phyloP scores from a whole-genome alignment of 1,140 invertebrate genomes.

The Oncopeltus fasciatus region DNA sequence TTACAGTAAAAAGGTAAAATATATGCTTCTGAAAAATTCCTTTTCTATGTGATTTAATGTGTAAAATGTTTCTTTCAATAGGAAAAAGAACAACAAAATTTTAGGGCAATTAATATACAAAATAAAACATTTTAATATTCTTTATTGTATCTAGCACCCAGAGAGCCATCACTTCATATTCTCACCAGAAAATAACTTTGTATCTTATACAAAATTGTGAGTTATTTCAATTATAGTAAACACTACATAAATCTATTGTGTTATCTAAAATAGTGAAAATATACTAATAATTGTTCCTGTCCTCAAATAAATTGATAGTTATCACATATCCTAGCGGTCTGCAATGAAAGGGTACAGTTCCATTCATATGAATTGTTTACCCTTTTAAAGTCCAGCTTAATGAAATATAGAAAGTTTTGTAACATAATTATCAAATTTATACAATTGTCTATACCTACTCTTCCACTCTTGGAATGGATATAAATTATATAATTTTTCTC shows the following conservation, averaged over 20 bases:
- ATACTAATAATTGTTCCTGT: neutral
- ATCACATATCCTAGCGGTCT: slow-evolving; percentile 1
- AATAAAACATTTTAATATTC: neutral
- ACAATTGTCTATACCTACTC: slow-evolving; percentile 10
- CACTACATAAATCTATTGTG: slow-evolving; percentile 2
- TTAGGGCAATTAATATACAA: slow-evolving; percentile 1
- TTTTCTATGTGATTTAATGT: neutral
- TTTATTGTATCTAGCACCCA: slow-evolving; percentile 8
- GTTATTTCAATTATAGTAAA: neutral
- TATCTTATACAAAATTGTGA: slow-evolving; percentile 5
- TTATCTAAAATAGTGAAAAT: slow-evolving; percentile 6
- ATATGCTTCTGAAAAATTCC: neutral
- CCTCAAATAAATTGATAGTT: slow-evolving; percentile 1
- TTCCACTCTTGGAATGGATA: slow-evolving; percentile 19
- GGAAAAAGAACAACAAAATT: neutral
- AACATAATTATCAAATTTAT: slow-evolving; percentile 9
- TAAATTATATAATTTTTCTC: slow-evolving; percentile 12
- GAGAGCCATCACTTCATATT: neutral
- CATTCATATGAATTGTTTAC: slow-evolving; percentile 1
- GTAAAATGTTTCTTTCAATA: neutral
- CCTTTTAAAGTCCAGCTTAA: slow-evolving; percentile 5
- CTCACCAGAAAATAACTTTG: slow-evolving; percentile 4
- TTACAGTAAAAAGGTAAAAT: neutral
- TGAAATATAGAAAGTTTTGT: neutral
- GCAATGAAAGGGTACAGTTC: neutral